Percentiles rank a stretch among this genome's conserved stretches.
Conservation (phyloP, 1,140 invertebrate genomes). For the Patella vulgata region DNA sequence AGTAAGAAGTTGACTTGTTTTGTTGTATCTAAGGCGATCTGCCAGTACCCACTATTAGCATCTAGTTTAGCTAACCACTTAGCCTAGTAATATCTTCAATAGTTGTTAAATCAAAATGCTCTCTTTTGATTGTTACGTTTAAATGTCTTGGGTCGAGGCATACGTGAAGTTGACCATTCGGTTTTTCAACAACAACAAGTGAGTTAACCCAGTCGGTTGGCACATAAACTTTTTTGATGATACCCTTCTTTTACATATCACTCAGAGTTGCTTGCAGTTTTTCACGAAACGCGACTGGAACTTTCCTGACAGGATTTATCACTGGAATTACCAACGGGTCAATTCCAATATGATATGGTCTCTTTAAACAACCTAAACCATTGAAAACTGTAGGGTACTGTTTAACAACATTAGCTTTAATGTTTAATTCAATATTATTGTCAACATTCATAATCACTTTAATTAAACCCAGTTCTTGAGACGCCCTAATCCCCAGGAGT, state of each 20-base stretch:
- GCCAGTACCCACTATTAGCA: conserved; percentile 43
- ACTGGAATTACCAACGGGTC: conserved; percentile 18
- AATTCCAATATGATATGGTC: conserved; percentile 16
- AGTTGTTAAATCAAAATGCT: conserved; percentile 27
- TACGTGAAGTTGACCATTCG: conserved; percentile 60
- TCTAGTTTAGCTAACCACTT: conserved; percentile 32
- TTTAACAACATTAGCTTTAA: conserved; percentile 13
- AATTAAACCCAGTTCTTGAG: conserved; percentile 9
- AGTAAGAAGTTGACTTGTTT: conserved; percentile 43
- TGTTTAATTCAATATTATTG: background rate
- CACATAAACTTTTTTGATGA: conserved; percentile 33
- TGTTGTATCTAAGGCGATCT: conserved; percentile 63
- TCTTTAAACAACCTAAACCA: conserved; percentile 23
- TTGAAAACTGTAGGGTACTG: conserved; percentile 26
- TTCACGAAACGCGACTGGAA: conserved; percentile 15
- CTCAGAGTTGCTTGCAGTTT: conserved; percentile 36
- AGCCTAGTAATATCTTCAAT: conserved; percentile 29
- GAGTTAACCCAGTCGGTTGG: conserved; percentile 43
- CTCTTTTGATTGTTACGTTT: conserved; percentile 66
- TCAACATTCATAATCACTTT: conserved; percentile 5
- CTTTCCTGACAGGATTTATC: conserved; percentile 16
- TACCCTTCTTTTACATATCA: conserved; percentile 17
- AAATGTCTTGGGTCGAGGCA: conserved; percentile 70
- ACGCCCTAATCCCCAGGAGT: conserved; percentile 4
- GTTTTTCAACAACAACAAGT: conserved; percentile 32